Percentiles rank a stretch among this genome's conserved stretches.
Conservation (phyloP, 1,140 invertebrate species). For the Ceratina calcarata region DNA sequence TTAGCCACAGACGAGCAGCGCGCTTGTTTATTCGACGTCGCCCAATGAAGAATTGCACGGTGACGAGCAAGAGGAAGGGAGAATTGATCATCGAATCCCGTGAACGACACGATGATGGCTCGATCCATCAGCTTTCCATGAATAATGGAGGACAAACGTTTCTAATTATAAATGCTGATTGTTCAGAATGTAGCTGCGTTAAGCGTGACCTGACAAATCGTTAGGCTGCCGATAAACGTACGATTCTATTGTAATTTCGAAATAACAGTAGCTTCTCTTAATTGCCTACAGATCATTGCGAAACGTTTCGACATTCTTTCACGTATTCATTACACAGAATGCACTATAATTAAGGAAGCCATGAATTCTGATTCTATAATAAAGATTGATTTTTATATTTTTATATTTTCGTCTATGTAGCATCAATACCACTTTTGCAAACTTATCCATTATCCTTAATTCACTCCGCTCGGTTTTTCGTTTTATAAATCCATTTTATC, state of each 20-base stretch:
- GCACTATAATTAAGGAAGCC: too few relatives aligned
- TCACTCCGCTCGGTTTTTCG: not conserved
- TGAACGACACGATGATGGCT: conserved; percentile 4
- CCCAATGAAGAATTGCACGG: conserved; percentile 10
- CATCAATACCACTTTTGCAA: too few relatives aligned
- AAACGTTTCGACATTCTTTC: too few relatives aligned
- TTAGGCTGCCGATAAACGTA: conserved; percentile 3
- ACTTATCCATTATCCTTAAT: too few relatives aligned
- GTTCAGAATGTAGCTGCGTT: conserved; percentile 3
- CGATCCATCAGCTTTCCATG: conserved; percentile 26
- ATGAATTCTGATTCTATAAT: too few relatives aligned
- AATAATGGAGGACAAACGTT: conserved; percentile 30
- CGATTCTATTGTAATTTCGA: not conserved
- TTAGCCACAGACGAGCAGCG: not conserved
- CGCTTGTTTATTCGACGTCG: conserved; percentile 2
- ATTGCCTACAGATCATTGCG: too few relatives aligned
- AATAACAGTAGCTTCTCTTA: not conserved
- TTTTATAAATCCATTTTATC: conserved; percentile 37
- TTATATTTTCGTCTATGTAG: too few relatives aligned
- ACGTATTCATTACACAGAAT: too few relatives aligned
- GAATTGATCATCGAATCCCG: not conserved
- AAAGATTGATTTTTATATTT: too few relatives aligned
- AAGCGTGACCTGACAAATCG: not conserved
- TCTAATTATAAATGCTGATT: conserved; percentile 39
- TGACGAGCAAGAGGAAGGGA: not conserved